phyloP scores from a whole-genome alignment of 2,797 vertebrate genomes.

The Chromis chromis region DNA sequence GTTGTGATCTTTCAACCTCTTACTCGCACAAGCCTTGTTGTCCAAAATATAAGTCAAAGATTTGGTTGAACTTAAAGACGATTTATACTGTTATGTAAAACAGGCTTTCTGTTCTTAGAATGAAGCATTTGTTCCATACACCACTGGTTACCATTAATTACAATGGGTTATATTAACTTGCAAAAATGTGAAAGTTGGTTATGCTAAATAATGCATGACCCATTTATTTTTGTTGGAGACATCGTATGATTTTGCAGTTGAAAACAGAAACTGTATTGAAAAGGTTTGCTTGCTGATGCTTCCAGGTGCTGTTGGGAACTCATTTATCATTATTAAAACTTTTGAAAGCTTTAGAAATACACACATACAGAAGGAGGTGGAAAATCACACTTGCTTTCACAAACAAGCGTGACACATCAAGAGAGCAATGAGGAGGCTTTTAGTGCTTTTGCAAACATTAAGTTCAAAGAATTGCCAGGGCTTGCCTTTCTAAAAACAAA shows the following conservation, averaged over 20 bases:
- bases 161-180: background rate
- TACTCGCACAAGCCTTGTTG: no score
- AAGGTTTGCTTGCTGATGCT: background rate
- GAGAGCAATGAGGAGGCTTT: background rate
- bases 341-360: background rate
- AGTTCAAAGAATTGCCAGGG: background rate
- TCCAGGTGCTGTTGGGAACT: background rate
- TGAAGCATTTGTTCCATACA: background rate
- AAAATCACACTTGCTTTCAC: background rate
- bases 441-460: background rate
- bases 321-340: constrained; percentile 3
- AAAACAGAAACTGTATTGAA: background rate
- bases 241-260: background rate
- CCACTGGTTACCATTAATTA: background rate
- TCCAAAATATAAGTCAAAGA: no score
- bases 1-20: no score
- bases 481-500: background rate
- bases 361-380: background rate
- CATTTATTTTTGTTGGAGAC: constrained; percentile 9
- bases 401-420: background rate
- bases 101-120: no score
- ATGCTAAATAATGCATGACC: background rate
- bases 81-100: no score
- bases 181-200: background rate
- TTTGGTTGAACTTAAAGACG: no score